phyloP scores from a whole-genome alignment of 1,140 invertebrate species.

The Chymomyza costata region DNA sequence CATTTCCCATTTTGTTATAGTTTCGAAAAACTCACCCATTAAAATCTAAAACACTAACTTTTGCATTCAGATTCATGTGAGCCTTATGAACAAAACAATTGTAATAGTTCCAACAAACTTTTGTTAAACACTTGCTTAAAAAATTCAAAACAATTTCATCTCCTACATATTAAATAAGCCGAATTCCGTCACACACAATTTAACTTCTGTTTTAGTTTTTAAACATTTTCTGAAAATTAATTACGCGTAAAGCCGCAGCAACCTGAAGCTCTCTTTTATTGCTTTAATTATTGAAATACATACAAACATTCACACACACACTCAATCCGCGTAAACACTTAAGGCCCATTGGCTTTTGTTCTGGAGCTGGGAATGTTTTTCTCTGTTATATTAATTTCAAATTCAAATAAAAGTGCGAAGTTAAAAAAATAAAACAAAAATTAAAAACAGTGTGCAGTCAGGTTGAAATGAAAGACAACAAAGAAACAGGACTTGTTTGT shows the following conservation, averaged over 20 bases:
- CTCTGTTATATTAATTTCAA: no score
- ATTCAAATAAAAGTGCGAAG: slow-evolving; percentile 5
- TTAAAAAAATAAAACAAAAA: slow-evolving; percentile 4
- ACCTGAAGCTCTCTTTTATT: slow-evolving; percentile 36
- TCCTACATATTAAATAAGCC: no score
- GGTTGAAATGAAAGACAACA: slow-evolving; percentile 26
- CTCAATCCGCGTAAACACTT: slow-evolving; percentile 12
- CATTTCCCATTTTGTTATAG: no score
- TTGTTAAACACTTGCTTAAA: no score
- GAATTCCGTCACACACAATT: no score
- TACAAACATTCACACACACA: slow-evolving; percentile 3
- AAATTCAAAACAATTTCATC: no score
- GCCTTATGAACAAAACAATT: no score
- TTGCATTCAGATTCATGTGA: no score
- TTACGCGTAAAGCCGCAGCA: slow-evolving; percentile 43
- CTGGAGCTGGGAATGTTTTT: not conserved
- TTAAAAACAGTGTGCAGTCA: slow-evolving; percentile 37
- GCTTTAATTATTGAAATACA: slow-evolving; percentile 40
- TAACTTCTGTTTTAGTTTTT: no score
- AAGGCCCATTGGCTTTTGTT: slow-evolving; percentile 33
- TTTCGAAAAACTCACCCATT: no score
- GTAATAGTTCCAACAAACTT: no score
- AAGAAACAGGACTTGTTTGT: slow-evolving; percentile 6
- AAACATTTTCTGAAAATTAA: slow-evolving; percentile 33
- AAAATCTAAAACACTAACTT: no score